Base-by-base conservation (phyloP, 2,888 invertebrate genomes). In the Cyclophora punctaria region DNA sequence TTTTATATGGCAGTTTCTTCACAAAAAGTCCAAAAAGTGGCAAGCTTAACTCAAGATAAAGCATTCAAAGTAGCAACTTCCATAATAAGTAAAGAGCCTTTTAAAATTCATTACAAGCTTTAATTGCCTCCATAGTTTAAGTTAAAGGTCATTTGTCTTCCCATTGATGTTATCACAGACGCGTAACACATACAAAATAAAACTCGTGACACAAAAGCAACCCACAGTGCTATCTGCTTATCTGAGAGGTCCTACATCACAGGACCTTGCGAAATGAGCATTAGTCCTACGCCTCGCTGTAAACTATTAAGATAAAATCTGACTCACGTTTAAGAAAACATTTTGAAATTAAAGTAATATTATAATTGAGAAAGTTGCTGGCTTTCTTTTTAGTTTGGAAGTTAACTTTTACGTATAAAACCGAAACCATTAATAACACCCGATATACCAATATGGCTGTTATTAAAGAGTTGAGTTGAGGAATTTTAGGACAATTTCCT, bases 241-340 rank as follows among this genome's bases (percentile, higher is more conserved):
- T 55, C 59, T 58, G 47, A 62, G 63, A 66, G 64, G 61, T 60
- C 60, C 60, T 58, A 59, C 59, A 51, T 62, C 58, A 63, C 64
- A 63, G 64, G 66, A 66, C 51, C 56, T 62, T 63, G 66, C 71
- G 51, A 67, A 71, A 71, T 72, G 58, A 66, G 62, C 66, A 66
- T 63, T 67, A 67, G 60, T 61, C 63, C 66, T 66, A 67, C 67
- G 70, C 65, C 62, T 66, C 66, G 71, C 72, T 67, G 73, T 76
- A 69, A 64, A 64, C 70, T 68, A 70, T 72, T 69, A 68, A 79
- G 83, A 85, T 83, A 66, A 68, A 69, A 83, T 83, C 83, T 70
- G 55, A 61, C 73, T 79, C 85, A 83, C 84, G 83, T 73, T 70
- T 72, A 69, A 59, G 54, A 69, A 73, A 69, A 60, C 66, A 67